phyloP scores from a whole-genome alignment of 2,113 vertebrate species.

The Leucopsar rothschildi region DNA sequence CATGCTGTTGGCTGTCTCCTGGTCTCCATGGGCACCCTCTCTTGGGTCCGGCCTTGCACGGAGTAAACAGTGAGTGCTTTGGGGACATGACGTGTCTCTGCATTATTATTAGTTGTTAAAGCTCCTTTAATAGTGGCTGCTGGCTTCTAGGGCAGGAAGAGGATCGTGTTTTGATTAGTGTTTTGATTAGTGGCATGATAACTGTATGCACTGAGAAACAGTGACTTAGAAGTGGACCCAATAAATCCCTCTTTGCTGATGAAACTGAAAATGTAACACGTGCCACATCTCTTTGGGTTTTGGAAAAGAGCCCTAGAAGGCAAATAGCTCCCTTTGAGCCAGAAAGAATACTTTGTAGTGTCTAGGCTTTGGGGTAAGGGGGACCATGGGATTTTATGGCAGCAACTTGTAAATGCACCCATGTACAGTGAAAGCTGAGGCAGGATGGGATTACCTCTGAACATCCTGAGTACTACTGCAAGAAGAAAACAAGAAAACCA shows the following conservation, averaged over 20 bases:
- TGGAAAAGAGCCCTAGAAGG: neutral
- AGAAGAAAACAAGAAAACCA: neutral
- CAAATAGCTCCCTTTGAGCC: neutral
- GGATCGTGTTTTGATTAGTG: neutral
- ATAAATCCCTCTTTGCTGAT: neutral
- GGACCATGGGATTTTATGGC: neutral
- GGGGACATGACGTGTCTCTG: neutral
- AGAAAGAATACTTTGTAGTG: neutral
- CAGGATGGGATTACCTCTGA: neutral
- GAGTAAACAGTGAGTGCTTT: neutral
- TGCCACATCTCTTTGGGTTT: neutral
- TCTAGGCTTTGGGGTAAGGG: neutral
- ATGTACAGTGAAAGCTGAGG: neutral
- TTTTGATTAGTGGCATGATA: neutral
- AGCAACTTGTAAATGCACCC: neutral
- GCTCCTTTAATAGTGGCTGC: neutral
- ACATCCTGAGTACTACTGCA: neutral
- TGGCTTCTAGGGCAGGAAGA: neutral
- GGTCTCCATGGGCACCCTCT: neutral
- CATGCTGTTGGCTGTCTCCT: neutral
- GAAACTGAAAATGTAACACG: neutral
- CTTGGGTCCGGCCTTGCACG: neutral
- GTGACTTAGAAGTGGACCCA: neutral
- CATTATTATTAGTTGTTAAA: neutral
- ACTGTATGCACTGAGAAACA: neutral